A percentile compares a stretch with the other conserved stretches of the same genome.
These are phyloP conservation scores for Manacus vitellinus DNA, from an alignment of 2,113 vertebrate genomes.

Conservation along the genomic window DNA sequence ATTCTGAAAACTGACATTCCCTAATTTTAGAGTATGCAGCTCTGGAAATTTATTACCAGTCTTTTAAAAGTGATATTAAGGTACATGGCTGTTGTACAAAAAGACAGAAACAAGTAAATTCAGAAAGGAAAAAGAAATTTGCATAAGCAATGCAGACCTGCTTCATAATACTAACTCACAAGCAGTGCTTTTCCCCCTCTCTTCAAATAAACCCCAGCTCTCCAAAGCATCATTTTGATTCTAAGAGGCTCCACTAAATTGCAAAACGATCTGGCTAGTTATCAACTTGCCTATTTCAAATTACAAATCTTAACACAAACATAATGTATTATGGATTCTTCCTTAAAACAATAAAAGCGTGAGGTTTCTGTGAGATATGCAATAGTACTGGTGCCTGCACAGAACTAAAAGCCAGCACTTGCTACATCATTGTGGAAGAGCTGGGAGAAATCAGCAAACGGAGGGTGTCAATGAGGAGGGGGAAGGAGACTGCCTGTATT, in stretches of 20 bases:
- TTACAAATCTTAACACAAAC: neutral
- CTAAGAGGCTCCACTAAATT: neutral
- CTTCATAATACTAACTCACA: neutral
- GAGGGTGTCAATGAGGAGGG: neutral
- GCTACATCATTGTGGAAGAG: neutral
- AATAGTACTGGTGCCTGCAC: neutral
- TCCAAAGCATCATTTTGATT: constrained; percentile 20
- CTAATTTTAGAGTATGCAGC: constrained; percentile 13
- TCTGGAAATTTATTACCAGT: neutral
- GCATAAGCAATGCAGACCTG: neutral
- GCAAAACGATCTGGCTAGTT: neutral
- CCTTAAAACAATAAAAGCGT: neutral
- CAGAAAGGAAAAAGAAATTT: neutral
- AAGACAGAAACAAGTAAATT: neutral
- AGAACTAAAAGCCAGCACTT: neutral
- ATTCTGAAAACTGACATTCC: constrained; percentile 54
- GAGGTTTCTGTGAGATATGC: neutral
- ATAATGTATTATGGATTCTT: neutral
- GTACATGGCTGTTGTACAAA: neutral
- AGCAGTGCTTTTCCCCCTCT: neutral
- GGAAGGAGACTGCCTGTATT: neutral
- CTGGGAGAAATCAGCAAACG: neutral
- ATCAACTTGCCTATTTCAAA: neutral
- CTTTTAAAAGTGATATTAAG: neutral
- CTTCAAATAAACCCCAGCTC: neutral